phyloP scores from a whole-genome alignment of 2,888 invertebrate genomes.

The Lamellibrachia satsuma region DNA sequence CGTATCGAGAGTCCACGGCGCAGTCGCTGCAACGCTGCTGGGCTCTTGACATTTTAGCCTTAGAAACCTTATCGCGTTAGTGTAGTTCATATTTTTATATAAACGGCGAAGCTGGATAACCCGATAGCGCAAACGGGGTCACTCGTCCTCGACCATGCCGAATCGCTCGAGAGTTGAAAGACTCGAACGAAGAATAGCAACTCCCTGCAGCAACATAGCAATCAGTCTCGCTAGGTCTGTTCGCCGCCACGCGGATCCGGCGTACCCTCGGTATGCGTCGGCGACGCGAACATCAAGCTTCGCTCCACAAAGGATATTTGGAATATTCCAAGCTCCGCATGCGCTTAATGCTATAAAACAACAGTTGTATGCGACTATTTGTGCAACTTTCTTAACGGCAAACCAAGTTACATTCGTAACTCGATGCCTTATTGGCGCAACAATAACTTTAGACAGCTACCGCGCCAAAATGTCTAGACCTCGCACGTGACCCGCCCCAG shows the following conservation, averaged over 20 bases:
- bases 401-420: neutral
- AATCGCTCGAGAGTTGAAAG: neutral
- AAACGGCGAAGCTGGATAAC: conserved; percentile 3
- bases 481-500: neutral
- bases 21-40: neutral
- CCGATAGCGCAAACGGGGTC: neutral
- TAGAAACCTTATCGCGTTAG: neutral
- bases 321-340: neutral
- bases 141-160: neutral
- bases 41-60: neutral
- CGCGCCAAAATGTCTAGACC: conserved; percentile 17
- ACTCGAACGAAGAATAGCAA: neutral
- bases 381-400: conserved; percentile 12
- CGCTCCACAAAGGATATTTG: conserved; percentile 6
- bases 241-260: neutral
- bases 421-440: conserved; percentile 17
- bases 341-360: neutral
- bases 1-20: neutral
- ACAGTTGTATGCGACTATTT: neutral
- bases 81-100: conserved; percentile 6
- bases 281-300: neutral
- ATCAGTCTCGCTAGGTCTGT: neutral
- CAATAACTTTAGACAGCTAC: conserved; percentile 17
- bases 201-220: neutral
- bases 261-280: neutral